Base-by-base conservation (phyloP, 2,888 invertebrate genomes). In the Polydrusus tereticollis region DNA sequence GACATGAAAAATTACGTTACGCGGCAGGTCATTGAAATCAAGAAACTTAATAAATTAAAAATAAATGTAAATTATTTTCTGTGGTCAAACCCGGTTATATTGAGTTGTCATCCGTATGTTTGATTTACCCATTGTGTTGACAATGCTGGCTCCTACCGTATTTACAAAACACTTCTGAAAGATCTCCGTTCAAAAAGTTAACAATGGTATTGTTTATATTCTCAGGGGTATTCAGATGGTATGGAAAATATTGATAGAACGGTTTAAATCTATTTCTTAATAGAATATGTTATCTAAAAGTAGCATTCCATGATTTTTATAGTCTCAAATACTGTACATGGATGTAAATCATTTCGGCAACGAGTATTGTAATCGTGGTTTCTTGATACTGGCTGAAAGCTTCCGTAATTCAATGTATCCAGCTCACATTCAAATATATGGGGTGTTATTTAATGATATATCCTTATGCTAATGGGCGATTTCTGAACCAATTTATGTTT, bases 161-260 rank as follows among this genome's bases (percentile, higher is more conserved):
- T 73, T 73, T 73, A 73, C 73, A 65, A 69, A 73, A 73, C 73
- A 73, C 73, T 73, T 59, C 16, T 63, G 60, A 52, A 66, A 64
- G 60, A 71, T 65, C 64, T 58, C 52, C 41, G 26, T 45, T 63
- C 36, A 57, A 63, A 59, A 43, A 52, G 65, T 43, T 47, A 72
- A 67, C 67, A 72, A 72, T 62, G 63, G 72, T 26, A 36, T 67
- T 72, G 67, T 72, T 67, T 72, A 72, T 72, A 52, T 52, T 52
- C 52, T 29, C 52, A 16, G 52, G 52, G 52, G 52, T 14, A 26
- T 52, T 52, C 8, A 52, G 52, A 16, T 23, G 14, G 29, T 29
- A 29, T n/a, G 21, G 20, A 47, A 47, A 47, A 18, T 10, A 47
- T 47, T 47, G n/a, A 21, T 6, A n/a, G n/a, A 36, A 6, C 6